Percentiles rank a stretch among this genome's conserved stretches.
phyloP scores from a whole-genome alignment of 2,797 vertebrate genomes.

The Platyrinchus mystaceus region DNA sequence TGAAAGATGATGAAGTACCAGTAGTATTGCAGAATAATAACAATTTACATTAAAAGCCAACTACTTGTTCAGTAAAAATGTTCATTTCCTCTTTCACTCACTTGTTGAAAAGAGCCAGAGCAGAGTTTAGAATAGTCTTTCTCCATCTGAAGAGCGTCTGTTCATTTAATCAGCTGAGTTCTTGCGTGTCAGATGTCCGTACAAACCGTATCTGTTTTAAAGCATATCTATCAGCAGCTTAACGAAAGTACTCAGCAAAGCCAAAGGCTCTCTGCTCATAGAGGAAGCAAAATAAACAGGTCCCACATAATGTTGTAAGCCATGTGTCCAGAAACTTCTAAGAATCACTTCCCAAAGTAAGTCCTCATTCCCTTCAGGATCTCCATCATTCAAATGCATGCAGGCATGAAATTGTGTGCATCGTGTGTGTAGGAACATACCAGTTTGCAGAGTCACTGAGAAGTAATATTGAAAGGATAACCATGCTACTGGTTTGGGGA shows the following conservation, averaged over 20 bases:
- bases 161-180: slow-evolving; percentile 16
- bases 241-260: background rate
- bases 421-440: background rate
- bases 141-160: background rate
- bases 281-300: background rate
- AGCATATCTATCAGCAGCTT: background rate
- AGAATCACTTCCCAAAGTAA: background rate
- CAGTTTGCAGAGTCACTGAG: background rate
- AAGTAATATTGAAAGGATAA: background rate
- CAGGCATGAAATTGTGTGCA: background rate
- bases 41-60: background rate
- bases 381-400: background rate
- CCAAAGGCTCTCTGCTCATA: background rate
- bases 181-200: background rate
- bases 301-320: background rate
- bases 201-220: background rate
- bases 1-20: background rate
- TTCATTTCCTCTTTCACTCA: background rate
- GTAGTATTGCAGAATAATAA: background rate
- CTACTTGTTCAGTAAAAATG: background rate
- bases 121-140: background rate
- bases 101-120: background rate
- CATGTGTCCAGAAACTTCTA: background rate
- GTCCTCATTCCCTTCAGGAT: background rate
- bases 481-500: rapidly evolving